These are phyloP conservation scores for Mimachlamys varia DNA, from an alignment of 2,888 invertebrate species.

Conservation along the genomic window DNA sequence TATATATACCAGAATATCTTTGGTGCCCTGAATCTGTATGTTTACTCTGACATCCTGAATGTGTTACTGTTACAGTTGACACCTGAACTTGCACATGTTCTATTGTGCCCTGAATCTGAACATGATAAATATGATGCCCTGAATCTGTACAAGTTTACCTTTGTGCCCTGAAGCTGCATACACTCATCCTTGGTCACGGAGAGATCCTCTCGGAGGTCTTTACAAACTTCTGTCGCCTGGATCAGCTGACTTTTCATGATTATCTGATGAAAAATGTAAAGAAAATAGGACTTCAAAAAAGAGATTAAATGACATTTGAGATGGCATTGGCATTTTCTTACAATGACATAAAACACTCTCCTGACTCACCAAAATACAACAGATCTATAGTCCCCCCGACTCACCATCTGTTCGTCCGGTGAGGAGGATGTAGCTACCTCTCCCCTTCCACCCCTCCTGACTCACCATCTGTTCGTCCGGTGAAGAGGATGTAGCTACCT, in stretches of 20 bases:
- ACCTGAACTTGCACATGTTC: neutral
- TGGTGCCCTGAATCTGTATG: neutral
- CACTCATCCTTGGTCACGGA: slow-evolving; percentile 73
- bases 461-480: too few relatives aligned
- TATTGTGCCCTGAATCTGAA: neutral
- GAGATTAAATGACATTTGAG: too few relatives aligned
- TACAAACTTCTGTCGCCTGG: slow-evolving; percentile 69
- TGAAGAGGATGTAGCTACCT: too few relatives aligned
- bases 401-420: too few relatives aligned
- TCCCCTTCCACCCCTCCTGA: too few relatives aligned
- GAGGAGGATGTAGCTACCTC: too few relatives aligned
- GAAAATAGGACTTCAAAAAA: neutral
- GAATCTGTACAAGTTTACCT: slow-evolving; percentile 61
- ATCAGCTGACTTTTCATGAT: slow-evolving; percentile 73
- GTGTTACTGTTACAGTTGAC: neutral
- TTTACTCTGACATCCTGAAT: neutral
- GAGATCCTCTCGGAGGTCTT: slow-evolving; percentile 72
- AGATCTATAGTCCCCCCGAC: too few relatives aligned
- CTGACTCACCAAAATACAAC: too few relatives aligned
- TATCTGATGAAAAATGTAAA: slow-evolving; percentile 63
- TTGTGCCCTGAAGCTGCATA: slow-evolving; percentile 77
- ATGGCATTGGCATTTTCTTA: too few relatives aligned
- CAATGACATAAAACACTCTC: too few relatives aligned
- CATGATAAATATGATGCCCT: neutral
- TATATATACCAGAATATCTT: neutral